phyloP scores from a whole-genome alignment of 92 coral and sea anemone species.

The Bergia puertoricense region DNA sequence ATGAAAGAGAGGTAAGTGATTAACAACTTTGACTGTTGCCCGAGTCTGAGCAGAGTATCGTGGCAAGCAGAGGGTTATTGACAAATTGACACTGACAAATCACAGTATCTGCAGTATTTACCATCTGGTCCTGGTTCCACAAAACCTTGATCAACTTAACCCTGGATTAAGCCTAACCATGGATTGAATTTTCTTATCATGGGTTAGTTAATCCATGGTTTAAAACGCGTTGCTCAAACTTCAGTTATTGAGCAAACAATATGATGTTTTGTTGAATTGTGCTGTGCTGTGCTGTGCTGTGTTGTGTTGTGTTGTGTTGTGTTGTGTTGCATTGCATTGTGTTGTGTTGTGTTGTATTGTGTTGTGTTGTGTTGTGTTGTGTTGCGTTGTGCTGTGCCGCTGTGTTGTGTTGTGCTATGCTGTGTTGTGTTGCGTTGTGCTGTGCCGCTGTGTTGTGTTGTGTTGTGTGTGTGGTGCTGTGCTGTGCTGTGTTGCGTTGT shows the following conservation, averaged over 20 bases:
- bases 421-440: background rate
- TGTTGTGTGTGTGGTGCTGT: background rate
- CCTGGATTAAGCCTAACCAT: too few relatives aligned
- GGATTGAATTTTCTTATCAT: too few relatives aligned
- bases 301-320: background rate
- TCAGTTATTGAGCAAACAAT: background rate
- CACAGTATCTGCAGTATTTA: too few relatives aligned
- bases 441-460: background rate
- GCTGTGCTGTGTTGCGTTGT: background rate
- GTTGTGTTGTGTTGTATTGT: background rate
- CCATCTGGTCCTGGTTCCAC: too few relatives aligned
- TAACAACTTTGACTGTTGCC: background rate
- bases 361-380: background rate
- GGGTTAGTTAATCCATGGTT: too few relatives aligned
- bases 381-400: background rate
- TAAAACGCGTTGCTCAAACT: too few relatives aligned
- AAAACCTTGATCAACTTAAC: too few relatives aligned
- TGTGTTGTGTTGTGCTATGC: background rate
- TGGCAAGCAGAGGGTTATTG: too few relatives aligned
- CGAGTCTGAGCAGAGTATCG: too few relatives aligned
- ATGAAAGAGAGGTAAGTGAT: conserved; percentile 32
- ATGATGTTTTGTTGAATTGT: background rate
- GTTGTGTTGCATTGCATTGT: background rate
- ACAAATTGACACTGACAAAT: too few relatives aligned
- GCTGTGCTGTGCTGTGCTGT: background rate